Evolutionary conservation across 1,140 invertebrate genomes (phyloP), one percentile per base, ranked within the genome.

Genomic region (Agraylea sexmaculata): DNA sequence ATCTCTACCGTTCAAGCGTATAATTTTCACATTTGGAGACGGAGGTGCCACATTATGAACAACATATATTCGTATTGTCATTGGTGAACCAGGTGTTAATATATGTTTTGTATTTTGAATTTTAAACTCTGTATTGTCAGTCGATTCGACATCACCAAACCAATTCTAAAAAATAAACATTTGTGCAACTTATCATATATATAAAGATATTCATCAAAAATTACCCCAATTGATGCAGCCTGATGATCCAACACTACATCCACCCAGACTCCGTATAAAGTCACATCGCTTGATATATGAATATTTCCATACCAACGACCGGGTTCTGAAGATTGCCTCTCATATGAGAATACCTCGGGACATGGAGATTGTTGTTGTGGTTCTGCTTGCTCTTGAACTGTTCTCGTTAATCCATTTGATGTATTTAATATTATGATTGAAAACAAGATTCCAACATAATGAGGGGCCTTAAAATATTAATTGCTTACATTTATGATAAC

Each of bases 261-360:
- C 6, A 67, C 47, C 63, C 62, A 66, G 2, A 66, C 38, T 0
- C 61, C 62, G 37, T 65, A 60, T 8, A 68, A 45, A 0, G 54
- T 63, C 42, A 54, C 61, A 37, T 66, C 61, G 1, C 59, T 66
- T 16, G 54, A 61, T 4, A 68, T 46, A 34, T 59, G 55, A 3
- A 66, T 54, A 0, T 54, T 54, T 0, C 64, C 64, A 37, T 63
- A 60, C 64, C 63, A 67, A 7, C 58, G 34, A 0, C 59, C 62
- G 0, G 52, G 45, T 40, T 61, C 61, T 6, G 58, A 52, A 4
- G 57, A 54, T 4, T 56, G 50, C 0, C 55, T 51, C 28, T 66
- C 63, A 41, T 68, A 66, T 20, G 48, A 51, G 51, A 68, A 66
- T 11, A 65, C 59, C 18, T 63, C 57, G 18, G 62, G 60, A 28